Evolutionary conservation across 2,888 invertebrate species (phyloP).

Genomic region (Heliconius cydno): DNA sequence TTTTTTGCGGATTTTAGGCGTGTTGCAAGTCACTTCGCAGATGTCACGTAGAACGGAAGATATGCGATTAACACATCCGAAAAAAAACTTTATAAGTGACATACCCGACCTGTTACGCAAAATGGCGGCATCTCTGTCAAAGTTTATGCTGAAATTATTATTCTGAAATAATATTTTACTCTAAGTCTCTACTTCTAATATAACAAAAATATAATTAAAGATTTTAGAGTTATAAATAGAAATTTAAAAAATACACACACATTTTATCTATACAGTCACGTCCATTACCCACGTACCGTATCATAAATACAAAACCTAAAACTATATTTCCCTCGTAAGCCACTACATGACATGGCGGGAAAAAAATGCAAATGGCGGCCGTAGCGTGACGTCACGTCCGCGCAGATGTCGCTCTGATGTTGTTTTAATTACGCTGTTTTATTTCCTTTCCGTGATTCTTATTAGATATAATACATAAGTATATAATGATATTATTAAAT

Average conservation of each 20-base stretch:
- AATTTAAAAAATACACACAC: background rate
- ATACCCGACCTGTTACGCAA: no score
- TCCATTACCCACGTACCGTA: background rate
- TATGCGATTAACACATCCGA: no score
- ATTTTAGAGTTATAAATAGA: background rate
- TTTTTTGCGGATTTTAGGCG: no score
- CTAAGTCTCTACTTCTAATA: no score
- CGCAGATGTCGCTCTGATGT: constrained; percentile 53
- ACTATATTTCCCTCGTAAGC: constrained; percentile 38
- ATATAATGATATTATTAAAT: background rate
- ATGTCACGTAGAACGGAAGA: no score
- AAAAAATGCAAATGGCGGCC: constrained; percentile 56
- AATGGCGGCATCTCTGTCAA: no score
- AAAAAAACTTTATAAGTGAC: no score
- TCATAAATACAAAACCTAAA: constrained; percentile 32
- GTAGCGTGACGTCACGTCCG: constrained; percentile 55
- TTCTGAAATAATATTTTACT: no score
- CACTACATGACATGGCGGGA: constrained; percentile 40
- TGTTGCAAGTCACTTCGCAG: no score
- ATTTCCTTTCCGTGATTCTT: constrained; percentile 44
- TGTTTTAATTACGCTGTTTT: constrained; percentile 53
- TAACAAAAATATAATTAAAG: no score
- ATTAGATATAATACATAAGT: constrained; percentile 21
- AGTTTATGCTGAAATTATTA: no score
- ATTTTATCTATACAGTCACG: constrained; percentile 12